These are phyloP conservation scores for Pelobates fuscus DNA, from an alignment of 2,113 vertebrate species.

Conservation along the genomic window DNA sequence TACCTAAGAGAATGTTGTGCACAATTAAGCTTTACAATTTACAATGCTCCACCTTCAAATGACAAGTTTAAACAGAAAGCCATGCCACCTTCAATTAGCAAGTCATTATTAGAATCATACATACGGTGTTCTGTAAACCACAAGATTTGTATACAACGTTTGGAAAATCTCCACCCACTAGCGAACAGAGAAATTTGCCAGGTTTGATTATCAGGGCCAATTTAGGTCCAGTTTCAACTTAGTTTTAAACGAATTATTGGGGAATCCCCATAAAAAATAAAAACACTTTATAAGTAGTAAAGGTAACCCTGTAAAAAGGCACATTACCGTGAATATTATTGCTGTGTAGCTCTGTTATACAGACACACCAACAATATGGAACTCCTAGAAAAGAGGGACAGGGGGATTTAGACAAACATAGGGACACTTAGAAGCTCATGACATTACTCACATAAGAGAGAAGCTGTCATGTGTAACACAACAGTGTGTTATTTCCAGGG, in stretches of 20 bases:
- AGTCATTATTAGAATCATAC: slow-evolving; percentile 16
- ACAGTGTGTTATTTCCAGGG: no score
- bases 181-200: background rate
- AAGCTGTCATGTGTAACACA: no score
- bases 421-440: no score
- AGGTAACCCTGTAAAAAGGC: no score
- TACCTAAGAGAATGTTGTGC: background rate
- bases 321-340: no score
- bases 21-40: slow-evolving; percentile 35
- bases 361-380: no score
- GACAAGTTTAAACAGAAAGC: slow-evolving; percentile 23
- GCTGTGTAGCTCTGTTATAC: no score
- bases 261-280: background rate
- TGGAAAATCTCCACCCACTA: background rate
- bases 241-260: background rate
- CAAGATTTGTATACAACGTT: slow-evolving; percentile 3
- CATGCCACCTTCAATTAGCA: slow-evolving; percentile 30
- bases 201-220: background rate
- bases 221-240: slow-evolving; percentile 1
- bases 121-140: background rate
- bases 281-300: no score
- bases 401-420: no score
- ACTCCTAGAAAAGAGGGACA: no score
- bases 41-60: background rate
- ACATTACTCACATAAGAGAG: no score